These are phyloP conservation scores for Cryptus armator DNA, from an alignment of 2,888 invertebrate species.

Conservation along the genomic window DNA sequence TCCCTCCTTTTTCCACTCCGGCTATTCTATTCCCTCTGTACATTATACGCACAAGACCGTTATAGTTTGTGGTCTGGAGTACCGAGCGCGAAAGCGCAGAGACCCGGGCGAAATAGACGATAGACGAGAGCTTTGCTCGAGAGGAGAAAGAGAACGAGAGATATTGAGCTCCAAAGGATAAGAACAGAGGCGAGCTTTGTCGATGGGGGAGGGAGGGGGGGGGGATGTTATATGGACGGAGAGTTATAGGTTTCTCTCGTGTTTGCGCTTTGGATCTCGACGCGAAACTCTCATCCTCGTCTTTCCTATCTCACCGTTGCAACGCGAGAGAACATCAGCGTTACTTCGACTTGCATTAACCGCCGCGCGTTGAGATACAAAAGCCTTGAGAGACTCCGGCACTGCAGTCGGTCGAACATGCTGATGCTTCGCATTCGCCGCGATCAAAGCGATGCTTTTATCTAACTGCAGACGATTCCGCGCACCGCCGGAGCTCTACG, in stretches of 20 bases:
- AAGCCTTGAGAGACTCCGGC: constrained; percentile 60
- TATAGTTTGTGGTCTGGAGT: constrained; percentile 22
- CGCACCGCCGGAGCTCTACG: background rate
- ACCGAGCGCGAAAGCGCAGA: constrained; percentile 24
- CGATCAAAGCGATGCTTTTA: constrained; percentile 71
- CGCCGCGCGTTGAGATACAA: constrained; percentile 72
- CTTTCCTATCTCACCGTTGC: background rate
- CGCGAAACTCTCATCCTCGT: background rate
- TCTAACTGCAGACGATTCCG: constrained; percentile 48
- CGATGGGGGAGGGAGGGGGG: constrained; percentile 26
- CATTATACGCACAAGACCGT: constrained; percentile 13
- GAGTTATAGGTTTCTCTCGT: constrained; percentile 72
- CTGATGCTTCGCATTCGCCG: constrained; percentile 42
- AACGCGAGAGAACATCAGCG: constrained; percentile 38
- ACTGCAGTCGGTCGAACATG: constrained; percentile 32
- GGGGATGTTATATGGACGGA: too few relatives aligned
- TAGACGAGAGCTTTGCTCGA: constrained; percentile 25
- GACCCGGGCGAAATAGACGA: constrained; percentile 37
- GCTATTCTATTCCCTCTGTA: background rate
- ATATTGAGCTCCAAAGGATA: constrained; percentile 39
- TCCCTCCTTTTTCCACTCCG: background rate
- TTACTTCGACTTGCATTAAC: constrained; percentile 80
- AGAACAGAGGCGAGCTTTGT: constrained; percentile 68
- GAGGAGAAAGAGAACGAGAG: constrained; percentile 28
- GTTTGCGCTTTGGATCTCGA: constrained; percentile 77